Evolutionary conservation across 2,888 invertebrate genomes (phyloP), one percentile per base, ranked within the genome.

Genomic region (Zaprionus bogoriensis): DNA sequence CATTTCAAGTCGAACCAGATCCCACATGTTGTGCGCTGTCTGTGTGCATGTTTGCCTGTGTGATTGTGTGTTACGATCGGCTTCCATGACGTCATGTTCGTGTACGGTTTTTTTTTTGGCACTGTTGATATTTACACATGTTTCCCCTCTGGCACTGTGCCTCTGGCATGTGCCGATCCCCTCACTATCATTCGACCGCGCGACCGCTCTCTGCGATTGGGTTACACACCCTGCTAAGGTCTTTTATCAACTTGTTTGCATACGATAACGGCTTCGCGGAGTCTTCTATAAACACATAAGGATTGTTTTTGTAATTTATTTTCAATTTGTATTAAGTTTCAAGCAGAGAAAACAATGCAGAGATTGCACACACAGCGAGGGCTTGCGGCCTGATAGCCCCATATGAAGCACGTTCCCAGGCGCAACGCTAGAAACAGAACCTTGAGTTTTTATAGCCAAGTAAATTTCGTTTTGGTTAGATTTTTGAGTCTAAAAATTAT

Each of bases 1-100:
- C 47, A 64, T 69, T 77, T 81, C 81, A 81, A 81, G 81, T 81
- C 69, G 65, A 81, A 84, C 81, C 48, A 87, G 81, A 74, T 81
- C 61, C 50, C 70, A 60, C 67, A 42, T 46, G 67, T 47, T 41
- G 52, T 42, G 45, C n/a, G 32, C 12, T 44, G 22, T 30, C 4
- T 25, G 28, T 27, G 6, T 50, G 27, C 32, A 10, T 52, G 19
- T 28, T 6, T 30, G 23, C 38, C 4, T 51, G 6, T 50, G 53
- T 44, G 23, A 32, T 9, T 68, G 46, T 32, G 30, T 58, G n/a
- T 36, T n/a, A 7, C 7, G 32, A 17, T 17, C 17, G n/a, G n/a
- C n/a, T n/a, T n/a, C n/a, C n/a, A 14, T 36, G 32, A 54, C 54
- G 54, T 54, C 46, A 54, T 54, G 20, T n/a, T n/a, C n/a, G n/a